Conservation (phyloP, 2,888 invertebrate genomes). For the Thumatha senex region DNA sequence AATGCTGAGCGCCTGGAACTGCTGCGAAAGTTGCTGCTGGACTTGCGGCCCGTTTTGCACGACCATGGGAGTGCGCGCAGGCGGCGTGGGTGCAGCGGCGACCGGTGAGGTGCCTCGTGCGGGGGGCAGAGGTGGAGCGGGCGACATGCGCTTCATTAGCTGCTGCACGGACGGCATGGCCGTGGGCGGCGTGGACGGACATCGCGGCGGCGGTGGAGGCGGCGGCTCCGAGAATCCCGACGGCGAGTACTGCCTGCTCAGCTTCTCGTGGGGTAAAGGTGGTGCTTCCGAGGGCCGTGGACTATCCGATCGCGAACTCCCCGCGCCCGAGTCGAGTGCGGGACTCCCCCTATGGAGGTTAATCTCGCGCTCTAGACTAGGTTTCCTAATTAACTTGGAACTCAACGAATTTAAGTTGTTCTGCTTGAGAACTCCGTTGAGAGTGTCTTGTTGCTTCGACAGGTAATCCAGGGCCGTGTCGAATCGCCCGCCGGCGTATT, state of each 20-base stretch:
- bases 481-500: constrained; percentile 87
- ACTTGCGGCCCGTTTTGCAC: constrained; percentile 91
- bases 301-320: constrained; percentile 94
- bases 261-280: constrained; percentile 84
- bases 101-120: constrained; percentile 90
- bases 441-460: constrained; percentile 84
- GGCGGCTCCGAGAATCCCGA: constrained; percentile 86
- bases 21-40: constrained; percentile 94
- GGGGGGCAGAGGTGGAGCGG: constrained; percentile 85
- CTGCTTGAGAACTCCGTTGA: constrained; percentile 79
- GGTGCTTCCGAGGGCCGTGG: constrained; percentile 87
- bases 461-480: constrained; percentile 88
- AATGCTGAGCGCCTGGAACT: constrained; percentile 93
- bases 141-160: constrained; percentile 85
- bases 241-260: constrained; percentile 89
- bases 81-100: constrained; percentile 81
- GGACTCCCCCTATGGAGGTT: constrained; percentile 91
- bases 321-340: constrained; percentile 93
- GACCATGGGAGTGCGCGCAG: constrained; percentile 89
- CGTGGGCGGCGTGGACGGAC: constrained; percentile 85
- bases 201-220: constrained; percentile 89
- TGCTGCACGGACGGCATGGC: constrained; percentile 85
- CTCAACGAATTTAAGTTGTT: constrained; percentile 84
- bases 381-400: constrained; percentile 92
- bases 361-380: constrained; percentile 93